Percentiles rank a stretch among this genome's conserved stretches.
phyloP scores from a whole-genome alignment of 2,888 invertebrate genomes.

The Leistus spinibarbis region DNA sequence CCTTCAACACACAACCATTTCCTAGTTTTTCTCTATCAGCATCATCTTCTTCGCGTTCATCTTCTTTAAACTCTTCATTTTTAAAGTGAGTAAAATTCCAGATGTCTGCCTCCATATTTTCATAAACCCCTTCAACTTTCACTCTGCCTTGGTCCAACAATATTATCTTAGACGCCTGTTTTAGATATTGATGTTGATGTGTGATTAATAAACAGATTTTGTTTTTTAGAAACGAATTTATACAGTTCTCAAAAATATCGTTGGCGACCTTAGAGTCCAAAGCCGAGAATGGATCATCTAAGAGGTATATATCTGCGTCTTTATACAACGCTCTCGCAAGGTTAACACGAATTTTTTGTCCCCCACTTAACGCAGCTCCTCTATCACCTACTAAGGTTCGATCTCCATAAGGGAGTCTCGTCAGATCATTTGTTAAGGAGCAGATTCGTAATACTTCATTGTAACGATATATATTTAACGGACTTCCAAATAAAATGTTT shows the following conservation, averaged over 20 bases:
- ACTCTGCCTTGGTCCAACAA: slow-evolving; percentile 61
- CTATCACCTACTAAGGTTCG: slow-evolving; percentile 81
- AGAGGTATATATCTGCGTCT: slow-evolving; percentile 73
- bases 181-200: slow-evolving; percentile 67
- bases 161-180: slow-evolving; percentile 59
- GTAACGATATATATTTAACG: slow-evolving; percentile 70
- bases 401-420: slow-evolving; percentile 74
- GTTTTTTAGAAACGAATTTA: slow-evolving; percentile 63
- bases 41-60: slow-evolving; percentile 70
- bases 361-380: slow-evolving; percentile 79
- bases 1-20: not conserved
- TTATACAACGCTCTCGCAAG: slow-evolving; percentile 69
- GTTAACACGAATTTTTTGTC: slow-evolving; percentile 73
- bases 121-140: slow-evolving; percentile 66
- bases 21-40: slow-evolving; percentile 53
- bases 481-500: slow-evolving; percentile 81
- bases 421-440: slow-evolving; percentile 72
- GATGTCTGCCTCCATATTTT: slow-evolving; percentile 15
- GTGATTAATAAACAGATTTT: slow-evolving; percentile 75
- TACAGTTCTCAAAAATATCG: slow-evolving; percentile 59
- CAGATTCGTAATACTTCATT: slow-evolving; percentile 70
- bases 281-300: slow-evolving; percentile 78
- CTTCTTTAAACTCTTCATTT: slow-evolving; percentile 71
- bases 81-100: slow-evolving; percentile 2
- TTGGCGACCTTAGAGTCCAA: slow-evolving; percentile 74